A percentile compares a stretch with the other conserved stretches of the same genome.
phyloP scores from a whole-genome alignment of 2,113 vertebrate species.

The Aplodontia rufa region DNA sequence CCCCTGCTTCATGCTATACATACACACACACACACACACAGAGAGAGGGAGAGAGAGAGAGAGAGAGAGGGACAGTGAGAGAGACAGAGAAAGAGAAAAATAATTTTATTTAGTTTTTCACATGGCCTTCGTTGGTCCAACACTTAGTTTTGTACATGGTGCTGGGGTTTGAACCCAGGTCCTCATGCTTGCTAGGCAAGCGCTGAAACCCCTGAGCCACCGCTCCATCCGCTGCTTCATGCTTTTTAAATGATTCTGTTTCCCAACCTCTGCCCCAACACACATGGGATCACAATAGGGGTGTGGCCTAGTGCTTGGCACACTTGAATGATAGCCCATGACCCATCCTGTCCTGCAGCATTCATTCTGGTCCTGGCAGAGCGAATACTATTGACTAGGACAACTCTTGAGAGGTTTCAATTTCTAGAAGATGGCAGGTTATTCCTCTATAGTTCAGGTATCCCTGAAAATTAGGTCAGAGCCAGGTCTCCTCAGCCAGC shows the following conservation, averaged over 20 bases:
- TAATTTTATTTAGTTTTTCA: too few relatives aligned
- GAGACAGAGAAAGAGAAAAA: too few relatives aligned
- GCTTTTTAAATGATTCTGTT: not conserved
- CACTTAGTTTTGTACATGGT: too few relatives aligned
- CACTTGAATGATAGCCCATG: not conserved
- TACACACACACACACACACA: too few relatives aligned
- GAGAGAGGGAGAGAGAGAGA: too few relatives aligned
- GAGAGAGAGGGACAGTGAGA: too few relatives aligned
- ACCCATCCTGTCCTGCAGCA: not conserved
- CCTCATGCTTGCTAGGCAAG: too few relatives aligned
- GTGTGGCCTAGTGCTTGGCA: not conserved
- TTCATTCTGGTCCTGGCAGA: not conserved
- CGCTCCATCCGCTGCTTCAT: too few relatives aligned
- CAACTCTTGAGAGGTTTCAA: not conserved
- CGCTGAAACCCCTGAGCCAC: too few relatives aligned
- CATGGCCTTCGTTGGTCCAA: too few relatives aligned
- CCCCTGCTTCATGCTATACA: too few relatives aligned
- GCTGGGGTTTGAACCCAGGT: too few relatives aligned
- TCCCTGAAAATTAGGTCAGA: not conserved
- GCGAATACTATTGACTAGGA: not conserved
- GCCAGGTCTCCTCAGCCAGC: not conserved
- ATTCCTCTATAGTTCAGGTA: not conserved
- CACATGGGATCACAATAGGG: not conserved
- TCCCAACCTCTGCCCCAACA: not conserved
- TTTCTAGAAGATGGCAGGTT: not conserved